Percentiles rank a stretch among this genome's conserved stretches.
phyloP scores from a whole-genome alignment of 2,113 vertebrate genomes.

The Spea bombifrons region DNA sequence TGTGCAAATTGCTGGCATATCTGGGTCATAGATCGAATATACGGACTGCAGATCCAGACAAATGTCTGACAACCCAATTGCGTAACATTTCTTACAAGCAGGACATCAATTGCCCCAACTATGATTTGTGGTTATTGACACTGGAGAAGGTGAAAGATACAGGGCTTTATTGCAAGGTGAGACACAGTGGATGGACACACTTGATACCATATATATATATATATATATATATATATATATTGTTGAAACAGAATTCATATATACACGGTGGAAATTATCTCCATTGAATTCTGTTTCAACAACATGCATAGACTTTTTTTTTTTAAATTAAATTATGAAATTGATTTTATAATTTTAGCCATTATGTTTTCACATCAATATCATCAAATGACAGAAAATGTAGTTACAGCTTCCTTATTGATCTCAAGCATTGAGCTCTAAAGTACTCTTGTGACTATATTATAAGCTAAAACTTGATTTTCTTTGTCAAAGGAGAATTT shows the following conservation, averaged over 20 bases:
- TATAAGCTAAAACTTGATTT: constrained; percentile 95
- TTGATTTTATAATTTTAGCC: constrained; percentile 94
- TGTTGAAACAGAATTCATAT: not conserved
- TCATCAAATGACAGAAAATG: constrained; percentile 87
- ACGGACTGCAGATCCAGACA: too few species aligned
- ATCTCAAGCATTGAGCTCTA: constrained; percentile 74
- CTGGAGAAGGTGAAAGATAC: too few species aligned
- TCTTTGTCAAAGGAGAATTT: constrained; percentile 72
- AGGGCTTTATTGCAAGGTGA: too few species aligned
- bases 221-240: too few species aligned
- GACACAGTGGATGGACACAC: too few species aligned
- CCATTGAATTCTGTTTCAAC: constrained; percentile 78
- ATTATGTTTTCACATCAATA: constrained; percentile 81
- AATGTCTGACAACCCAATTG: too few species aligned
- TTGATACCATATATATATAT: too few species aligned
- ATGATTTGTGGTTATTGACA: too few species aligned
- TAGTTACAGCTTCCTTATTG: constrained; percentile 92
- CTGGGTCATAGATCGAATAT: too few species aligned
- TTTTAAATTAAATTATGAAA: constrained; percentile 93
- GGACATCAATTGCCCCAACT: too few species aligned
- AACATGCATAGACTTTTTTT: constrained; percentile 79
- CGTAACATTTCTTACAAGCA: too few species aligned
- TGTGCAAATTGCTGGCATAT: too few species aligned
- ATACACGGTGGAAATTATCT: constrained; percentile 77
- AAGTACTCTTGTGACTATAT: constrained; percentile 85